phyloP scores from a whole-genome alignment of 2,888 invertebrate genomes.

The Drosophila yooni region DNA sequence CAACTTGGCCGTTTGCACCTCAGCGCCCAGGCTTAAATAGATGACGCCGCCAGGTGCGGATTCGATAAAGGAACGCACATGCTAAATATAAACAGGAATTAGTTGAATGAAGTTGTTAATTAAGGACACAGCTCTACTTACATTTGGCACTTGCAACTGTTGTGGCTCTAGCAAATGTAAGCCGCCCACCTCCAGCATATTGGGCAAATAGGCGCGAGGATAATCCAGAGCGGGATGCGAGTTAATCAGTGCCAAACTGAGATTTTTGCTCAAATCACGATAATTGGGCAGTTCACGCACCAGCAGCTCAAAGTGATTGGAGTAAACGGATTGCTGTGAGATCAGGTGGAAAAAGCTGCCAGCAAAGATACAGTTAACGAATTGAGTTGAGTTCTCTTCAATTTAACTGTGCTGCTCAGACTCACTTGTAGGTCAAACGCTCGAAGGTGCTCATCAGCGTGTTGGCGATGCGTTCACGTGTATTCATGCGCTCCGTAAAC shows the following conservation, averaged over 20 bases:
- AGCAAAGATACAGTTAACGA: conserved; percentile 6
- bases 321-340: conserved; percentile 83
- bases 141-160: conserved; percentile 69
- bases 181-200: conserved; percentile 84
- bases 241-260: conserved; percentile 84
- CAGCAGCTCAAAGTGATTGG: conserved; percentile 81
- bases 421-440: conserved; percentile 83
- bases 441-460: conserved; percentile 84
- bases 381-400: background rate
- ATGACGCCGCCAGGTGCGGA: conserved; percentile 84
- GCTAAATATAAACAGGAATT: conserved; percentile 48
- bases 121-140: conserved; percentile 36
- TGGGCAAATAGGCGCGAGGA: conserved; percentile 83
- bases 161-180: conserved; percentile 68
- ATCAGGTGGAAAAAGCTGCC: conserved; percentile 84
- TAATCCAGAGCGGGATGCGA: conserved; percentile 84
- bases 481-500: conserved; percentile 85
- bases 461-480: conserved; percentile 85
- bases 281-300: conserved; percentile 81
- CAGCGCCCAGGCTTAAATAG: conserved; percentile 85
- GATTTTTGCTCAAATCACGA: conserved; percentile 82
- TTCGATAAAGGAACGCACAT: conserved; percentile 82
- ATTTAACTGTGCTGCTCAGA: background rate
- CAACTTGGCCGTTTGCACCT: conserved; percentile 80
- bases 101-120: background rate